Evolutionary conservation across 2,113 vertebrate genomes (phyloP).

Genomic region (Malurus elegans): DNA sequence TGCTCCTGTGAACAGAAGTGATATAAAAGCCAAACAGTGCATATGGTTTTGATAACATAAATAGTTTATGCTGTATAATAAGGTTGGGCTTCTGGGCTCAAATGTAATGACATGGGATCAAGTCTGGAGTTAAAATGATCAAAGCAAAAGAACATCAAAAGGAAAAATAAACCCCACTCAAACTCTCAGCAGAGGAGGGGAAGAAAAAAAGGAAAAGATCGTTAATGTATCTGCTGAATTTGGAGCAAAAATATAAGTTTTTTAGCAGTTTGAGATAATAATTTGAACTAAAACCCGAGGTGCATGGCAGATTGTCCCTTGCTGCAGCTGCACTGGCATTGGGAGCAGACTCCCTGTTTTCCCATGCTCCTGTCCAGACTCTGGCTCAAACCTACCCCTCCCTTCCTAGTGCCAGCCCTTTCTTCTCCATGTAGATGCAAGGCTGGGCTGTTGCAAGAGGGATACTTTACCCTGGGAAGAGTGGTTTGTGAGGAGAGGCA

Average conservation of each 20-base stretch:
- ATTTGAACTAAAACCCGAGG: not conserved
- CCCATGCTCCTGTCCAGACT: accelerated
- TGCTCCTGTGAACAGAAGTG: not conserved
- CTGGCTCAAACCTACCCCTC: not conserved
- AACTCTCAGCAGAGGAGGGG: not conserved
- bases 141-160: not conserved
- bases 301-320: not conserved
- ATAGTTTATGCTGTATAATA: not conserved
- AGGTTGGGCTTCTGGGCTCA: not conserved
- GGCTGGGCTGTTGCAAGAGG: not conserved
- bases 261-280: not conserved
- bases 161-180: not conserved
- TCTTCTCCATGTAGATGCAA: accelerated
- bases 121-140: not conserved
- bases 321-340: accelerated
- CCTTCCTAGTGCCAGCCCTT: not conserved
- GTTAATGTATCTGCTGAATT: not conserved
- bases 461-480: not conserved
- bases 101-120: not conserved
- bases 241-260: not conserved
- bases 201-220: not conserved
- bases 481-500: not conserved
- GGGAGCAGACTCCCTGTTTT: not conserved
- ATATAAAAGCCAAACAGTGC: not conserved
- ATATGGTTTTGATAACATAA: not conserved